Evolutionary conservation across 2,797 vertebrate genomes (phyloP), one percentile per base, ranked within the genome.

Genomic region (Spondyliosoma cantharus): DNA sequence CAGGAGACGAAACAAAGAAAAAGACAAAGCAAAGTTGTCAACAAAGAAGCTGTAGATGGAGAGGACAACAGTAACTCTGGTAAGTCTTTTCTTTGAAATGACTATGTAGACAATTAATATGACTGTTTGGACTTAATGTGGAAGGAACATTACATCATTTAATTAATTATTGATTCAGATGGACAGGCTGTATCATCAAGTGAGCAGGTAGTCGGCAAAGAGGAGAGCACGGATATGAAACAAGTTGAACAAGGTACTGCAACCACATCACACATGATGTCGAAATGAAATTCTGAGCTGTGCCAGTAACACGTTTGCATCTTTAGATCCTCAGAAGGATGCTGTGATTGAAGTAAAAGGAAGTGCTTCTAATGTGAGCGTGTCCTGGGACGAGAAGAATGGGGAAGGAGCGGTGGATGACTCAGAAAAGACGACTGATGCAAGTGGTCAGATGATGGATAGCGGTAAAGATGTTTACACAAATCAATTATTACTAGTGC

Each of bases 311-410:
- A 7, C 66, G 61, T 15, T 16, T 75, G 1, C 3, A 9, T 81
- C 15, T 82, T 53, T 56, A 90, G 87, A 78, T 80, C 14, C 20
- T 50, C 76, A 80, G 76, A 81, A n/a, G 54, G 52, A 89, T 24
- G 6, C 64, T 5, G 76, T 62, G 25, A 76, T 81, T 27, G 66
- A 85, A 60, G 73, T 81, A 3, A 81, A 90, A 45, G 85, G 86
- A 72, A 79, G 19, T 3, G 7, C 11, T 0, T 22, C 79, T 3
- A 82, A 78, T 32, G 85, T 91, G 37, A 74, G 67, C 24, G 74
- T 88, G 2, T 80, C 81, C 2, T 87, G 80, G 81, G 66, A 82
- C 25, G 57, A 75, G 32, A 80, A 76, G 42, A 74, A 46, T 20
- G 37, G 57, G 32, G 72, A 69, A 64, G 67, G 19, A 70, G 27